Percentiles rank a stretch among this genome's conserved stretches.
These are phyloP conservation scores for Acromyrmex heyeri DNA, from an alignment of 1,140 invertebrate genomes.

Conservation along the genomic window DNA sequence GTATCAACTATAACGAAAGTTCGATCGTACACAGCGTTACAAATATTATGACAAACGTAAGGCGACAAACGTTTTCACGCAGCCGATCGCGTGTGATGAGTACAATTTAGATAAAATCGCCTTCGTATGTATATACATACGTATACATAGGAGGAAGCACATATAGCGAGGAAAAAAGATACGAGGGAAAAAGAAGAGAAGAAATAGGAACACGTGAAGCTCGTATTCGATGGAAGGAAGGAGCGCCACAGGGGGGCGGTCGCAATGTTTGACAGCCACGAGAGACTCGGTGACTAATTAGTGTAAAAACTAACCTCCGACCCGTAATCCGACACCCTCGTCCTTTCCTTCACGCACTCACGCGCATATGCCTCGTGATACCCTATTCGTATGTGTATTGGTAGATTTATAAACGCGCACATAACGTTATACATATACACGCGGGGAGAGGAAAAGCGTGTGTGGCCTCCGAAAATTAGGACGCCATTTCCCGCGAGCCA, in stretches of 20 bases:
- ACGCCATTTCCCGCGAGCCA: background rate
- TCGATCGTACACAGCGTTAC: background rate
- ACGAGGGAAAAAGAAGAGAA: conserved; percentile 5
- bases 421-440: background rate
- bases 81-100: background rate
- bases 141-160: background rate
- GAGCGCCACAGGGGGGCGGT: conserved; percentile 78
- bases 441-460: conserved; percentile 36
- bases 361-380: conserved; percentile 57
- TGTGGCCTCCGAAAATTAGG: conserved; percentile 60
- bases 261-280: conserved; percentile 84
- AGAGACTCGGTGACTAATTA: conserved; percentile 86
- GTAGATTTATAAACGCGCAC: background rate
- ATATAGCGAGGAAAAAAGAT: background rate
- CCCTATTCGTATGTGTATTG: conserved; percentile 60
- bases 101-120: conserved; percentile 50
- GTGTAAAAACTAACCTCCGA: conserved; percentile 83
- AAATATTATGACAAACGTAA: conserved; percentile 33
- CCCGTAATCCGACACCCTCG: conserved; percentile 79
- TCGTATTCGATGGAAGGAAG: conserved; percentile 71
- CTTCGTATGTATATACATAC: background rate
- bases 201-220: conserved; percentile 67
- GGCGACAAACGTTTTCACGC: background rate
- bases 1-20: background rate
- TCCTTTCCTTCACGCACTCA: conserved; percentile 69